phyloP scores from a whole-genome alignment of 1,140 invertebrate genomes.

The Portunus trituberculatus region DNA sequence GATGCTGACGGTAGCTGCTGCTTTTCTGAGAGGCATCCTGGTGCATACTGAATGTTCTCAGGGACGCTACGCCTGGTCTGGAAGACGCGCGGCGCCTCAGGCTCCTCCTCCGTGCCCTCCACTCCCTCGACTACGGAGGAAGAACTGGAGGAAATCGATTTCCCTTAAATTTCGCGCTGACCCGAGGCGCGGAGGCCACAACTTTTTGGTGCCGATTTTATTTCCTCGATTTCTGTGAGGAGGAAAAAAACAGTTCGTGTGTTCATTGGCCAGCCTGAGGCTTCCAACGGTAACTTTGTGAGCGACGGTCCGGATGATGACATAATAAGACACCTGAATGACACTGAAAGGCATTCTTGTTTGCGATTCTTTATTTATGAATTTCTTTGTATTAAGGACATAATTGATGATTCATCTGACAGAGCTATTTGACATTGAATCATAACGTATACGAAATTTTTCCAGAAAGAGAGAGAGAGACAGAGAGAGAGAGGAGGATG shows the following conservation, averaged over 20 bases:
- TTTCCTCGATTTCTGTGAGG: conserved; percentile 55
- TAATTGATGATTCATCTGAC: too few species aligned
- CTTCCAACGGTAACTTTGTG: not conserved
- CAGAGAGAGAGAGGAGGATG: too few species aligned
- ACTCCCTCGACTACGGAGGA: conserved; percentile 9
- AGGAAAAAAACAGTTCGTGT: conserved; percentile 39
- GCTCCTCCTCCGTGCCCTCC: not conserved
- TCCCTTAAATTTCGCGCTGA: conserved; percentile 48
- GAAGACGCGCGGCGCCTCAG: not conserved
- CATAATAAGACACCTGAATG: too few species aligned
- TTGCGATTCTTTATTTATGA: too few species aligned
- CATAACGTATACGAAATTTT: too few species aligned
- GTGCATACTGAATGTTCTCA: not conserved
- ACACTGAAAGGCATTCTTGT: too few species aligned
- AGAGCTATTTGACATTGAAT: too few species aligned
- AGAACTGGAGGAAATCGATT: conserved; percentile 65
- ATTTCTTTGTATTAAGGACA: too few species aligned
- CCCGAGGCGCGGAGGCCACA: conserved; percentile 64
- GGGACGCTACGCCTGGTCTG: not conserved
- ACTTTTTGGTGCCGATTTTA: conserved; percentile 59
- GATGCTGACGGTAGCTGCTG: not conserved
- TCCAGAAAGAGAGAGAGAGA: not conserved
- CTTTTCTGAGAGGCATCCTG: not conserved
- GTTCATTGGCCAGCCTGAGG: conserved; percentile 13
- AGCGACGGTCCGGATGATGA: too few species aligned